These are phyloP conservation scores for Epistrophella euchroma DNA, from an alignment of 2,888 invertebrate genomes.

Conservation along the genomic window DNA sequence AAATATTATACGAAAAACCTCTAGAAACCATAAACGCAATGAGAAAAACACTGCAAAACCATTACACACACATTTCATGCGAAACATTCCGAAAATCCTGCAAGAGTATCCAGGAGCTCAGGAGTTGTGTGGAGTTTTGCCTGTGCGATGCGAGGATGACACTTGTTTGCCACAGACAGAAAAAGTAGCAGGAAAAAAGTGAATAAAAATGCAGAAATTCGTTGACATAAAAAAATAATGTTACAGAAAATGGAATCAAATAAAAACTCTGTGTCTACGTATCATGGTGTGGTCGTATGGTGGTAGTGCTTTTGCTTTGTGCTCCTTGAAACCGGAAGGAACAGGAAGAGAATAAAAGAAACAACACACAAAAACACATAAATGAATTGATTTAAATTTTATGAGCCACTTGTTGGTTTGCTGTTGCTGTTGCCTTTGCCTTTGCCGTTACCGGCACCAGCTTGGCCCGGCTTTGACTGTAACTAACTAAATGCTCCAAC, in stretches of 20 bases:
- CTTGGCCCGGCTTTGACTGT: slow-evolving; percentile 15
- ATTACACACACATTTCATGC: slow-evolving; percentile 39
- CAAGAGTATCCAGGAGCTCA: neutral
- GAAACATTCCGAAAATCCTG: slow-evolving; percentile 38
- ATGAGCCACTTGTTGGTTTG: slow-evolving; percentile 78
- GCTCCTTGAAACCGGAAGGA: slow-evolving; percentile 57
- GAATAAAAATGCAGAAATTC: slow-evolving; percentile 68
- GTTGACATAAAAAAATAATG: slow-evolving; percentile 35
- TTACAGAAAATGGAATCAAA: slow-evolving; percentile 59
- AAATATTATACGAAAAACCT: slow-evolving; percentile 50
- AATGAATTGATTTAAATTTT: slow-evolving; percentile 79
- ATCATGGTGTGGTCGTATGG: no score
- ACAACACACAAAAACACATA: slow-evolving; percentile 77
- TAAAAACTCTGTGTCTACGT: slow-evolving; percentile 30
- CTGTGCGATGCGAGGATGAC: slow-evolving; percentile 39
- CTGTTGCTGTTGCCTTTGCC: neutral
- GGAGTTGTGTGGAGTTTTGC: neutral
- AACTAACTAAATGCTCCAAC: slow-evolving; percentile 49
- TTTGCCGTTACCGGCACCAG: neutral
- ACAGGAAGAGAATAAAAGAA: slow-evolving; percentile 70
- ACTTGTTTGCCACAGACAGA: slow-evolving; percentile 37
- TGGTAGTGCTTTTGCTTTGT: no score
- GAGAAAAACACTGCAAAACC: slow-evolving; percentile 65
- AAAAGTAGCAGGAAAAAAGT: slow-evolving; percentile 44
- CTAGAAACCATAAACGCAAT: slow-evolving; percentile 58